Evolutionary conservation across 2,888 invertebrate genomes (phyloP).

Genomic region (Villa cingulata): DNA sequence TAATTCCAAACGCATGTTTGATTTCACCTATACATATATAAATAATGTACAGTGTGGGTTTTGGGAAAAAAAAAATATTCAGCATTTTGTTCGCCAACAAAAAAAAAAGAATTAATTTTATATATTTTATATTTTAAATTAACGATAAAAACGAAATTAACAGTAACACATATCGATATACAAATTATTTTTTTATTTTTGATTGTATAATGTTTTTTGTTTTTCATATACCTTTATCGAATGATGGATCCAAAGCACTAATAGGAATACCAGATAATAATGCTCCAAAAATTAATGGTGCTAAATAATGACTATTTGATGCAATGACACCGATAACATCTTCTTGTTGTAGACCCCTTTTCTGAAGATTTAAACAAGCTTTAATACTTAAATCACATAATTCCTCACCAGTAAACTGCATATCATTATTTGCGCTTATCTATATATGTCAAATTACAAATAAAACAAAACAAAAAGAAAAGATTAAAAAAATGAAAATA

Average conservation of each 20-base stretch:
- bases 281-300: constrained; percentile 28
- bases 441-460: constrained; percentile 8
- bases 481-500: not conserved
- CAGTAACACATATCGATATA: no score
- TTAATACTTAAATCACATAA: constrained; percentile 23
- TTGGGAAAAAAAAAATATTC: no score
- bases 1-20: constrained; percentile 25
- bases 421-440: constrained; percentile 29
- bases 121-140: no score
- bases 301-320: constrained; percentile 25
- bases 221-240: constrained; percentile 21
- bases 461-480: not conserved
- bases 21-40: constrained; percentile 19
- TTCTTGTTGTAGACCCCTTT: constrained; percentile 22
- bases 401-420: constrained; percentile 25
- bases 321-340: constrained; percentile 30
- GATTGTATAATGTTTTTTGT: no score
- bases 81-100: no score
- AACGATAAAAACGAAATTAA: no score
- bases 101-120: no score
- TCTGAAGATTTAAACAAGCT: not conserved
- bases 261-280: constrained; percentile 28
- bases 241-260: constrained; percentile 26
- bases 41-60: no score
- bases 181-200: no score